Percentiles rank a stretch among this genome's conserved stretches.
These are phyloP conservation scores for Theristicus caerulescens DNA, from an alignment of 2,113 vertebrate genomes.

Conservation along the genomic window DNA sequence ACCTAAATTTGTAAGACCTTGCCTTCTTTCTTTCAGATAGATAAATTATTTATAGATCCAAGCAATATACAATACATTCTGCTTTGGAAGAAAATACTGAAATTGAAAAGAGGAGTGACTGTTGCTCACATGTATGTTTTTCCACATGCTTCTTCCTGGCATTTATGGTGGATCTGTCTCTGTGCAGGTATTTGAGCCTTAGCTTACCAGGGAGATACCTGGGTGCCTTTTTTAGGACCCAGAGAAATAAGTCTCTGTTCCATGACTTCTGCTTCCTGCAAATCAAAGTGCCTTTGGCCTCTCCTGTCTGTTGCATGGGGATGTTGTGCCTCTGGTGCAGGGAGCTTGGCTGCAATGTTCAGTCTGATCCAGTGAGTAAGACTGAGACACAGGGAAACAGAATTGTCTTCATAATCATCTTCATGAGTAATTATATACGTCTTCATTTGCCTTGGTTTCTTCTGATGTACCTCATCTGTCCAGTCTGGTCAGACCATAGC, in stretches of 20 bases:
- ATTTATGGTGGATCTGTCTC: not conserved
- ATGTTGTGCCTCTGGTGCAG: not conserved
- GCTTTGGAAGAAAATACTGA: not conserved
- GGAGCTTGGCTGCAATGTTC: not conserved
- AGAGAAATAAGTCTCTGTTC: not conserved
- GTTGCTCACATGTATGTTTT: not conserved
- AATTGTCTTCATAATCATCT: not conserved
- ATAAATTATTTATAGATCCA: slow-evolving; percentile 24
- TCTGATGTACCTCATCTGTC: not conserved
- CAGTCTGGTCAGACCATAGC: not conserved
- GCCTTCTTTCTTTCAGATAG: slow-evolving; percentile 1
- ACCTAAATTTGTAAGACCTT: not conserved
- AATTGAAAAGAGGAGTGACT: not conserved
- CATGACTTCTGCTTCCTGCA: not conserved
- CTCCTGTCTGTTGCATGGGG: not conserved
- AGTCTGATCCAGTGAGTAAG: not conserved
- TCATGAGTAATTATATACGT: not conserved
- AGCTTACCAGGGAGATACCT: not conserved
- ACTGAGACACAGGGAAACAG: not conserved
- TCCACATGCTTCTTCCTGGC: not conserved
- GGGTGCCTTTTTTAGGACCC: not conserved
- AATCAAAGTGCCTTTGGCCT: not conserved
- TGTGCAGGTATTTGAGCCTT: not conserved
- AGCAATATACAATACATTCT: not conserved
- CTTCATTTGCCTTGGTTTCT: not conserved